Base-by-base conservation (phyloP, 2,113 vertebrate species). In the Mus musculus region DNA sequence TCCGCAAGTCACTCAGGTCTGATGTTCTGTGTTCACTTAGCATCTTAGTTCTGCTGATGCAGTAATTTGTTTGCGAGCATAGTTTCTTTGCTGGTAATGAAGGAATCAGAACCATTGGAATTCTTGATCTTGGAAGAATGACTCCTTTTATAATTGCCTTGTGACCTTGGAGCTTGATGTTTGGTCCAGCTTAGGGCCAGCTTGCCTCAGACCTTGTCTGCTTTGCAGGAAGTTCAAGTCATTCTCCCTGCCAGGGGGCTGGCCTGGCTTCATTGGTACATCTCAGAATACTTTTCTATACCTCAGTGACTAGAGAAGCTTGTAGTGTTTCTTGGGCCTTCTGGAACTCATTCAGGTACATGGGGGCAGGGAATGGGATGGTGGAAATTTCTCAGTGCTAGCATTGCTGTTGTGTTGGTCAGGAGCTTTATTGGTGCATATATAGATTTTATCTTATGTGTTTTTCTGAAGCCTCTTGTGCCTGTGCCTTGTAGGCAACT, bases 101-200 rank as follows among this genome's bases (percentile, higher is more conserved):
- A 97, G 97, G 87, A 90, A 96, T 82, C 84, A 46, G 94, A 97
- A 95, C 63, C 95, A 73, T 0, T 93, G 89, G 95, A 67, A 61
- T 96, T 71, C 67, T 86, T 93, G 0, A 9, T 61, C 30, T 8
- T 36, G 71, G 67, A 77, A 95, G 95, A 97, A 67, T 26, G 63
- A 46, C 67, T 82, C 88, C 28, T 63, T 73, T 88, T 95, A 88
- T 96, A 96, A 91, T 96, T 97, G 90, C 93, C 97, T 75, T 96
- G 82, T 91, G 94, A 92, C 82, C 93, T 96, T 63, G 14, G 24
- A 90, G n/a, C 10, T 91, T 92, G 89, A 5, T 59, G 73, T 82
- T 67, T 90, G 84, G 93, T 77, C 5, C 0, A 26, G 10, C 46
- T 89, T 78, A 61, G n/a, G n/a, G 56, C 91, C 49, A 92, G 19